phyloP scores from a whole-genome alignment of 2,888 invertebrate species.

The Pterobdella sp. region DNA sequence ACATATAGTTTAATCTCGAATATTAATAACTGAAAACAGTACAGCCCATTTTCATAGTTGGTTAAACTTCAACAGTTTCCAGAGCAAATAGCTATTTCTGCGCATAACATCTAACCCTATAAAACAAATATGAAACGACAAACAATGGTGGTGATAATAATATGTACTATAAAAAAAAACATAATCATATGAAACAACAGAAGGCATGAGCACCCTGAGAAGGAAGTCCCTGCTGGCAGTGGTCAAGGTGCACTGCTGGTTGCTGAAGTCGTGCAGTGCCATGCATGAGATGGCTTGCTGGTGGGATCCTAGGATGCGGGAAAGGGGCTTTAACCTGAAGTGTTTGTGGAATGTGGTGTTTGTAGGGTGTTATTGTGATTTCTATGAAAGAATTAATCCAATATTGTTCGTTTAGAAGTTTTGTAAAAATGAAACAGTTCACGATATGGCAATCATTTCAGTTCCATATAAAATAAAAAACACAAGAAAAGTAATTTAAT shows the following conservation, averaged over 20 bases:
- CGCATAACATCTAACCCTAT: no score
- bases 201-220: slow-evolving; percentile 57
- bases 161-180: background rate
- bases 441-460: background rate
- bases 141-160: background rate
- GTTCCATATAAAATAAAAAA: background rate
- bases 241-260: slow-evolving; percentile 51
- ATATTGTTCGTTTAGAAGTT: background rate
- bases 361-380: no score
- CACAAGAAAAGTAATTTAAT: background rate
- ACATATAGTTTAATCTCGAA: no score
- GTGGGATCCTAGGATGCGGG: slow-evolving; percentile 67
- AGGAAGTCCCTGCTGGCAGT: slow-evolving; percentile 68
- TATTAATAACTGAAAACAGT: no score
- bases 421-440: background rate
- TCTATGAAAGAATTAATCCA: background rate
- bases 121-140: no score
- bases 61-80: no score
- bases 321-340: slow-evolving; percentile 62
- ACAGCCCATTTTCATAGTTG: no score
- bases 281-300: slow-evolving; percentile 79
- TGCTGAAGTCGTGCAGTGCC: slow-evolving; percentile 56
- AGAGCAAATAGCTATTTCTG: no score
- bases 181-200: background rate
- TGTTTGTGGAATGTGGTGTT: no score